phyloP scores from a whole-genome alignment of 2,888 invertebrate genomes.

The Cheilosia scutellata region DNA sequence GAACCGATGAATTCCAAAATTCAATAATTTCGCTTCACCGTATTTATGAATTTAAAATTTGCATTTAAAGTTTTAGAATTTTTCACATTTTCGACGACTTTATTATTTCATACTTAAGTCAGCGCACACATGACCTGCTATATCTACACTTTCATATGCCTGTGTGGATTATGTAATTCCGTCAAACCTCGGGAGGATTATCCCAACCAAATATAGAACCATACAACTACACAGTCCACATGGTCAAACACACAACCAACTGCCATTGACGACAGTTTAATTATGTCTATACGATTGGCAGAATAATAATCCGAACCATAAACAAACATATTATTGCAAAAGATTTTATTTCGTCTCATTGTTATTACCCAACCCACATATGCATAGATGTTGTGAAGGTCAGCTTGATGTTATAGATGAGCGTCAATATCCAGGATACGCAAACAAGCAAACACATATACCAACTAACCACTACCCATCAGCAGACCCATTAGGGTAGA shows the following conservation, averaged over 20 bases:
- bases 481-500: not conserved
- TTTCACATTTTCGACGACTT: too few species aligned
- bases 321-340: slow-evolving; percentile 51
- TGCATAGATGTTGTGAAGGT: slow-evolving; percentile 31
- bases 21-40: too few species aligned
- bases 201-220: not conserved
- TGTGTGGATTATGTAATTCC: too few species aligned
- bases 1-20: too few species aligned
- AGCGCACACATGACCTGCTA: too few species aligned
- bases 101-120: too few species aligned
- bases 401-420: not conserved
- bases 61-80: too few species aligned
- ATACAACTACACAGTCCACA: not conserved
- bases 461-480: not conserved
- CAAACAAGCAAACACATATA: not conserved
- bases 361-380: not conserved
- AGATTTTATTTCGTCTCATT: slow-evolving; percentile 54
- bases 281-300: slow-evolving; percentile 43
- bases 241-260: not conserved
- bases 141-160: too few species aligned
- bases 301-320: slow-evolving; percentile 54
- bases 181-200: too few species aligned
- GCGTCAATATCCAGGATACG: too few species aligned
- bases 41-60: too few species aligned
- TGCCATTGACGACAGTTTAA: slow-evolving; percentile 34